Evolutionary conservation across 2,113 vertebrate genomes (phyloP), one percentile per base, ranked within the genome.

Genomic region (Electrona antarctica): DNA sequence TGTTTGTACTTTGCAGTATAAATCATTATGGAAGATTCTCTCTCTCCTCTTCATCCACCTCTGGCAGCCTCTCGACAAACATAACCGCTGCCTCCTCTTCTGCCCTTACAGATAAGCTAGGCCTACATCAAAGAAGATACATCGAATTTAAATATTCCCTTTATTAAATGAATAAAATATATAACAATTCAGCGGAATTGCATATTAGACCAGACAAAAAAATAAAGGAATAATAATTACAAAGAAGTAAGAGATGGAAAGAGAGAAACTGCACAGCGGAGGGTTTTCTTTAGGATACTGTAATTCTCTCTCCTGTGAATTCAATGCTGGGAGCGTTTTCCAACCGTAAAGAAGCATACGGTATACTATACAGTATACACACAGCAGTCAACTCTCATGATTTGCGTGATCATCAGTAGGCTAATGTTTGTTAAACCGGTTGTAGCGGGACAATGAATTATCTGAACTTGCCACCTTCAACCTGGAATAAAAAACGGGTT

Each of bases 61-160:
- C 72, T 29, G 51, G 6, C 45, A 49, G 66, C 82, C 88, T 78
- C 72, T 84, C 21, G 79, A 73, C 82, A 71, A 41, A 76, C 7
- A n/a, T 52, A 15, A 65, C 69, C 63, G 62, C 33, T 60, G 76
- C 51, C 71, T 2, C 59, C 45, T 14, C 60, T 15, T 11, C 21
- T 50, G 11, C 28, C 6, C 60, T 28, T 46, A 29, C 69, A 64
- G 67, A 69, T 60, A 59, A 33, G 48, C 47, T 28, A 41, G 33
- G 33, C 33, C 33, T 41, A 60, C 57, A 50, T 58, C 47, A 11
- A 7, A 59, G 74, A 60, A 21, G 1, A 41, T 41, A 41, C 33
- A 41, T 41, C 3, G 3, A 41, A 41, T 4, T 41, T 41, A 41
- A 4, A 41, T 41, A 41, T 41, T 41, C 33, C 33, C 33, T 41